Evolutionary conservation across 2,113 vertebrate genomes (phyloP), one percentile per base, ranked within the genome.

Genomic region (Picathartes gymnocephalus): DNA sequence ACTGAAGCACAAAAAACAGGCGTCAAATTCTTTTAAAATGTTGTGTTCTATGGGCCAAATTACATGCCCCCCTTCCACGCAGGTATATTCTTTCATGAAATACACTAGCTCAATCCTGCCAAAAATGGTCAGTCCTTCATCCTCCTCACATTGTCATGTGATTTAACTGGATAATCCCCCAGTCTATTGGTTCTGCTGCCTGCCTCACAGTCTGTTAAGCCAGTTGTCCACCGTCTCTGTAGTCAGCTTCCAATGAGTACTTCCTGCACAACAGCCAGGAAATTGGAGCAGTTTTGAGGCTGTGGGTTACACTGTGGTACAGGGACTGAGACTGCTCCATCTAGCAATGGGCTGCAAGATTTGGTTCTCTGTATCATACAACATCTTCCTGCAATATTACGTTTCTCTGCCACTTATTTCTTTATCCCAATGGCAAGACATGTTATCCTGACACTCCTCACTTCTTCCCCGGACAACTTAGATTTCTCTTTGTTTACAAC

Each of bases 51-150:
- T 13, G 16, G 48, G 4, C 25, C 15, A 71, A 82, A 85, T 45
- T 3, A 35, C 3, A 3, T 6, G 13, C 1, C 2, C 11, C 11
- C 24, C 33, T 83, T 45, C 57, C 68, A 68, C 1, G 11, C 15
- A 62, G 13, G 19, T 51, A 35, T 12, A 48, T 44, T 21, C 20
- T 65, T 70, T 42, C 23, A 56, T 28, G 18, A 51, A 89, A 60
- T 7, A 13, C 12, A 54, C 19, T 19, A 33, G 10, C 11, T 92
- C 66, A 50, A 27, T 42, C 30, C 44, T 31, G 37, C 15, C 20
- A 39, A 30, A 81, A 86, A 31, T 0, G 0, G 22, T 15, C 56
- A 45, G 39, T 22, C 35, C 22, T 64, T 60, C 37, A 53, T 35
- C 16, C 45, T 86, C 31, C n/a, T 74, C 68, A 37, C 15, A 27